phyloP scores from a whole-genome alignment of 1,140 invertebrate genomes.

The Atta colombica region DNA sequence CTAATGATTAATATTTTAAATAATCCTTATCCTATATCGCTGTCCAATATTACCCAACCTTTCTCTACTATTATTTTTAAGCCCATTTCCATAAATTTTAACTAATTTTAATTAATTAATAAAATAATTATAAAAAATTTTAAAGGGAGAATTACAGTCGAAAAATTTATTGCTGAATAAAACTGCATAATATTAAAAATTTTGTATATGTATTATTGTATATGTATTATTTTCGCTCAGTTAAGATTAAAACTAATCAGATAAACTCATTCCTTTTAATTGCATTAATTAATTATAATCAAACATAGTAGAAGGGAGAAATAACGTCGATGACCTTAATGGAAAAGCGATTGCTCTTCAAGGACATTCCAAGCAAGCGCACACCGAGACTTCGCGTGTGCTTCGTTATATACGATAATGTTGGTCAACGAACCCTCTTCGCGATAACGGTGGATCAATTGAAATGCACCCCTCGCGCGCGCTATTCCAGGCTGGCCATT shows the following conservation, averaged over 20 bases:
- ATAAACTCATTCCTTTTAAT: neutral
- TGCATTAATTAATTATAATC: conserved; percentile 30
- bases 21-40: too few relatives aligned
- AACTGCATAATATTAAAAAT: neutral
- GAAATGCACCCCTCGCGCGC: conserved; percentile 72
- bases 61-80: neutral
- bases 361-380: conserved; percentile 41
- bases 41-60: too few relatives aligned
- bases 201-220: too few relatives aligned
- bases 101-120: neutral
- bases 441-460: conserved; percentile 72
- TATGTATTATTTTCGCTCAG: neutral
- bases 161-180: neutral
- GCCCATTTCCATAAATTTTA: neutral
- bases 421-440: conserved; percentile 70
- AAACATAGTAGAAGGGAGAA: neutral
- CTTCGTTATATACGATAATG: conserved; percentile 60
- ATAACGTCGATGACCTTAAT: conserved; percentile 48
- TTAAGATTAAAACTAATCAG: neutral
- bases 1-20: too few relatives aligned
- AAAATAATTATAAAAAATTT: conserved; percentile 18
- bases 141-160: neutral
- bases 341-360: conserved; percentile 56
- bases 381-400: conserved; percentile 33
- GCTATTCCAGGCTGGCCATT: conserved; percentile 36